Evolutionary conservation across 2,797 vertebrate genomes (phyloP).

Genomic region (Poeciliopsis gracilis): DNA sequence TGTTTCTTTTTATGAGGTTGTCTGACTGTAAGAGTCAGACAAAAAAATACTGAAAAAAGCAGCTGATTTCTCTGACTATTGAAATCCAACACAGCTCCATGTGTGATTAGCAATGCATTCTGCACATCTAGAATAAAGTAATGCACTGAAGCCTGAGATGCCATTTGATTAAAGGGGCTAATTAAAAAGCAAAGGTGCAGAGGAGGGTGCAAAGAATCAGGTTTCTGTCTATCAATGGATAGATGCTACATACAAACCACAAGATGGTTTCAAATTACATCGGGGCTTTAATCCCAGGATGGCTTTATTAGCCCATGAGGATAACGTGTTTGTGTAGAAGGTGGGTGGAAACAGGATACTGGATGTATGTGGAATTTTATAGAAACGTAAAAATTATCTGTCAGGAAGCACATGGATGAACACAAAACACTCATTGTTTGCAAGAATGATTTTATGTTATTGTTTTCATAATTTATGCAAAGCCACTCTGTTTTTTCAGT

Average conservation of each 20-base stretch:
- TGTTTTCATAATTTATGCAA: neutral
- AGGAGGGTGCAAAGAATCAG: slow-evolving; percentile 55
- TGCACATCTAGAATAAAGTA: slow-evolving; percentile 56
- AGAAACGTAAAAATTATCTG: neutral
- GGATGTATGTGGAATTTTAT: neutral
- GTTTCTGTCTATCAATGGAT: slow-evolving; percentile 65
- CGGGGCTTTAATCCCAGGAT: slow-evolving; percentile 49
- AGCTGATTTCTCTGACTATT: slow-evolving; percentile 17
- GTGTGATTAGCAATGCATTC: slow-evolving; percentile 68
- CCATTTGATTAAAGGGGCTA: slow-evolving; percentile 58
- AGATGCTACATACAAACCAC: slow-evolving; percentile 61
- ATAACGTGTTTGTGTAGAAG: slow-evolving; percentile 32
- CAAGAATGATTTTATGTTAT: neutral
- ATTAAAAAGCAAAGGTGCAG: slow-evolving; percentile 47
- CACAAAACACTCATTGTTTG: neutral
- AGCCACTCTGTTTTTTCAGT: neutral
- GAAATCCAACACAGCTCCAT: slow-evolving; percentile 50
- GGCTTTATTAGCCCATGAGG: slow-evolving; percentile 46
- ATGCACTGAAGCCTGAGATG: slow-evolving; percentile 53
- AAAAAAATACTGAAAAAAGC: neutral
- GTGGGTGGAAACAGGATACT: slow-evolving; percentile 27
- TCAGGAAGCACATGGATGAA: neutral
- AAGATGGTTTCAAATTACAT: slow-evolving; percentile 68
- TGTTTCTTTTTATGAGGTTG: neutral
- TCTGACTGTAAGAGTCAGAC: slow-evolving; percentile 9